Base-by-base conservation (phyloP, 2,888 invertebrate species). In the Drosophila nigricruria region DNA sequence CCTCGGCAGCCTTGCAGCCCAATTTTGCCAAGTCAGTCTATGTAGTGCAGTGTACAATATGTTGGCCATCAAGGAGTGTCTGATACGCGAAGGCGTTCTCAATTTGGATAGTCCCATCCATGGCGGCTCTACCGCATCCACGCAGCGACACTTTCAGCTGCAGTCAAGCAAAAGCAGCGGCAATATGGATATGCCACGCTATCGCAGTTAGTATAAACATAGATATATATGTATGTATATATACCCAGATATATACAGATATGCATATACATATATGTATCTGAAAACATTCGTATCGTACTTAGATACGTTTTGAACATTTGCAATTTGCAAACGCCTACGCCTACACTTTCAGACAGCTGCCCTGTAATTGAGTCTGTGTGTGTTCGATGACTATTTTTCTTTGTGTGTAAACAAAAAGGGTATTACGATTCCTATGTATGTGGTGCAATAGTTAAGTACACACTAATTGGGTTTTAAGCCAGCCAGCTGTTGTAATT, bases 41-140 rank as follows among this genome's bases (percentile, higher is more conserved):
- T 60, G 49, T 52, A 62, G 70, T 58, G 40, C 65, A 63, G 65
- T 70, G 68, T 20, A 61, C 57, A 71, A 57, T 50, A 91, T 91
- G 91, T 81, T 91, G 73, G 91, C 91, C 78, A 83, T 91, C 59
- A 91, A 91, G 89, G 91, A 91, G 85, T 91, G 91, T 61, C 73
- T 91, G 20, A 91, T 91, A 72, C 91, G 91, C 54, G 91, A 91
- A 84, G 91, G 91, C 78, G 91, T 91, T 30, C 83, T 91, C 49
- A 91, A 91, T 79, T 72, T 89, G 67, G 84, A 84, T 71, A 70
- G 64, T 36, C 59, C 60, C 62, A 61, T 57, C 36, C 59, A 76
- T 47, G 42, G 40, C 40, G 52, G 34, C 36, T 36, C 68, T 43
- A 20, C 38, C 38, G 49, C 68, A 73, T 43, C 43, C 38, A 34